Base-by-base conservation (phyloP, 2,797 vertebrate species). In the Danio aesculapii region DNA sequence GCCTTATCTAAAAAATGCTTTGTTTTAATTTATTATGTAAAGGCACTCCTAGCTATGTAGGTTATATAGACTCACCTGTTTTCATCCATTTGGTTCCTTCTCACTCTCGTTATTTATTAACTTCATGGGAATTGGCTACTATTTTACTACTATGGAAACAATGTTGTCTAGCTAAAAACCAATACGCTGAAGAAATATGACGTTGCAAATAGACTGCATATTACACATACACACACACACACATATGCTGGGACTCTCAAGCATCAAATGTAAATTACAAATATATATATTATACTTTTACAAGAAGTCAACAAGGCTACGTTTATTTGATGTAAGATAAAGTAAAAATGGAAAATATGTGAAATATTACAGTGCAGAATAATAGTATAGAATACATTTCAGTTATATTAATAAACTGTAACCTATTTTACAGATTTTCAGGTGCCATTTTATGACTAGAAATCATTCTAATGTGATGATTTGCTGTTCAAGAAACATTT, bases 71-170 rank as follows among this genome's bases (percentile, higher is more conserved):
- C 9, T 47, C 58, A 75, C 70, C 10, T 11, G 59, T 19, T 68
- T 75, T 9, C 39, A 11, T 70, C 62, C 43, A 83, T 77, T 72
- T 57, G 50, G 19, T 11, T 17, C 9, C 72, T 66, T 71, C 46
- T 75, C 64, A 61, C 66, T 30, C 61, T 80, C 0, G 5, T 30
- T 73, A 77, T 30, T 75, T 6, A 79, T 81, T 72, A 72, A 79
- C 76, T 21, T 71, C n/a, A 66, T 81, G 58, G 21, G 39, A 79
- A 84, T 19, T 39, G 17, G 16, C 14, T 52, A 52, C 8, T n/a
- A 63, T 55, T 5, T 43, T 44, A 57, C 30, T 53, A n/a, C 57
- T 53, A 43, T n/a, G 46, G 77, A 64, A 79, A 79, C 39, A 14
- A 46, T 0, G 39, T 4, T 14, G 7, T 39, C 43, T 2, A 6